Conservation (phyloP, 2,797 vertebrate species). For the Mormyrus proboscirostris region DNA sequence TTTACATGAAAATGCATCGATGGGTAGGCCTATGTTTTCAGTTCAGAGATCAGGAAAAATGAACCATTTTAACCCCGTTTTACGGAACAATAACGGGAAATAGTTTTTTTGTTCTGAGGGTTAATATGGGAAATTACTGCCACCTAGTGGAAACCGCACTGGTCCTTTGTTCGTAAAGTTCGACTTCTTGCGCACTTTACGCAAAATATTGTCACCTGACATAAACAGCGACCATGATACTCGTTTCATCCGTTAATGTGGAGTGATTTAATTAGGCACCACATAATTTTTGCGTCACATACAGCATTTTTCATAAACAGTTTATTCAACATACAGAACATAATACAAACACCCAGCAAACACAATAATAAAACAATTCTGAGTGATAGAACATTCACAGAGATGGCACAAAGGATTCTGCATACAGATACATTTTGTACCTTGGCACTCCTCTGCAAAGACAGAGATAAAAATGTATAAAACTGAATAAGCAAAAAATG, state of each 20-base stretch:
- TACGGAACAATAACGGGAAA: not conserved
- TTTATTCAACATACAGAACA: conserved; percentile 8
- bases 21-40: not conserved
- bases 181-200: not conserved
- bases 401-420: not conserved
- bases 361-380: not conserved
- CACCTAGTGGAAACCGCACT: not conserved
- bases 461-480: not conserved
- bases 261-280: not conserved
- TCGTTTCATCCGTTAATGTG: not conserved
- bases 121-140: not conserved
- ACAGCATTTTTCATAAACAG: not conserved
- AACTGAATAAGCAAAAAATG: not conserved
- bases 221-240: not conserved
- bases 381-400: not conserved
- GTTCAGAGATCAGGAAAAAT: not conserved
- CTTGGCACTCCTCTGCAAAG: not conserved
- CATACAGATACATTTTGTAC: not conserved
- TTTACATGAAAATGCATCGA: not conserved
- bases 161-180: not conserved
- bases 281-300: not conserved
- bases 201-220: no score
- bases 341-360: not conserved
- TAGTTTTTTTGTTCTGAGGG: not conserved
- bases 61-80: not conserved